Percentiles rank a stretch among this genome's conserved stretches.
Evolutionary conservation across 2,888 invertebrate species (phyloP).

Genomic region (Pelosia muscerda): DNA sequence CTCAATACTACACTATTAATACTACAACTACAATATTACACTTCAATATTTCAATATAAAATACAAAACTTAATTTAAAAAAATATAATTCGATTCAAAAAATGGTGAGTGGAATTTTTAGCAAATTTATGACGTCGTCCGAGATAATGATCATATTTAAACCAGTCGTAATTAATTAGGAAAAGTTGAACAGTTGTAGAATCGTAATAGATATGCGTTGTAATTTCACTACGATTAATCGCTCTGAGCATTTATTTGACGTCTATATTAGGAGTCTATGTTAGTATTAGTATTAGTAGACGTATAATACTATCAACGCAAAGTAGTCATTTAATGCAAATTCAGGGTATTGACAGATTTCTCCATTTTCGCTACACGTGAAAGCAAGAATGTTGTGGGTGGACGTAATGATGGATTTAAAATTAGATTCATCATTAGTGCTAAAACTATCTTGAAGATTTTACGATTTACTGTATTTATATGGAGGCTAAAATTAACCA

Average conservation of each 20-base stretch:
- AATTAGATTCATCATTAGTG: slow-evolving; percentile 53
- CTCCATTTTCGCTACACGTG: slow-evolving; percentile 35
- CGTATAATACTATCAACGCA: not conserved
- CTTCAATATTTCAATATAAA: too few relatives aligned
- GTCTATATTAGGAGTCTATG: too few relatives aligned
- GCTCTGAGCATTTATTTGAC: slow-evolving; percentile 17
- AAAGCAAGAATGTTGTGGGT: slow-evolving; percentile 54
- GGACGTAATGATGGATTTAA: slow-evolving; percentile 51
- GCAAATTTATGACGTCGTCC: not conserved
- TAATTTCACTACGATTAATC: slow-evolving; percentile 20
- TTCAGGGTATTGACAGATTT: slow-evolving; percentile 30
- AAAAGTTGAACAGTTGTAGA: slow-evolving; percentile 7
- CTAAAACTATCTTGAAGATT: slow-evolving; percentile 49
- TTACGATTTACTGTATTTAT: slow-evolving; percentile 53
- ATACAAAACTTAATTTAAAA: too few relatives aligned
- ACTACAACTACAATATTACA: too few relatives aligned
- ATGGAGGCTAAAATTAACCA: slow-evolving; percentile 46
- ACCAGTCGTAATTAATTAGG: not conserved
- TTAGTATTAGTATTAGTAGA: too few relatives aligned
- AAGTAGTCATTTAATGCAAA: slow-evolving; percentile 29
- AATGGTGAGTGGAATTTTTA: not conserved
- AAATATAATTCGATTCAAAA: not conserved
- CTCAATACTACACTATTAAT: too few relatives aligned
- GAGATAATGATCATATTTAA: not conserved
- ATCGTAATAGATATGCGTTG: slow-evolving; percentile 3